These are phyloP conservation scores for Gymnothorax javanicus DNA, from an alignment of 2,797 vertebrate species.

Conservation along the genomic window DNA sequence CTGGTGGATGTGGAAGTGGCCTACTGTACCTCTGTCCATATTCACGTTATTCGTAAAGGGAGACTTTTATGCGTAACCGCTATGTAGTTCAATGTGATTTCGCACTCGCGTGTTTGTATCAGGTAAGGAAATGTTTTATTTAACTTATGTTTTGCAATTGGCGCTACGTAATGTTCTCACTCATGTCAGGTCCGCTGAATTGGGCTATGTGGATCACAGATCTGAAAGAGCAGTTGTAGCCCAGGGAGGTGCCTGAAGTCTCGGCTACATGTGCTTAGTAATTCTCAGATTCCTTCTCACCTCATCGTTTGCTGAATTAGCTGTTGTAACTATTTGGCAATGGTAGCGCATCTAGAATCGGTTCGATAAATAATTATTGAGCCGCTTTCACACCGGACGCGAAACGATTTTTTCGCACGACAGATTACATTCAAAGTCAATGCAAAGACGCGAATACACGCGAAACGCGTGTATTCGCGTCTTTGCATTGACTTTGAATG, in stretches of 20 bases:
- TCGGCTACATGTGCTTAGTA: constrained; percentile 21
- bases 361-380: neutral
- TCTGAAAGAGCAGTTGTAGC: constrained; percentile 12
- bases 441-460: too few relatives aligned
- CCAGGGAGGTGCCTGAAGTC: constrained; percentile 26
- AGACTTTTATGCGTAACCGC: neutral
- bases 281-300: constrained; percentile 5
- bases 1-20: constrained; percentile 21
- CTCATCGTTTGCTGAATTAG: neutral
- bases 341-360: neutral
- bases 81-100: constrained; percentile 17
- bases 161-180: neutral
- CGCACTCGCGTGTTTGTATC: neutral
- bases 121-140: constrained; percentile 1
- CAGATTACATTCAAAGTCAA: too few relatives aligned
- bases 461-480: too few relatives aligned
- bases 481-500: too few relatives aligned
- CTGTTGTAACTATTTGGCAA: neutral
- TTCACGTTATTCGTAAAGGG: constrained; percentile 11
- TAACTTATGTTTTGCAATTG: neutral
- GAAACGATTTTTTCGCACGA: too few relatives aligned
- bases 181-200: constrained; percentile 1
- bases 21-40: constrained; percentile 5
- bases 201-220: neutral
- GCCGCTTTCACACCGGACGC: too few relatives aligned